phyloP scores from a whole-genome alignment of 2,888 invertebrate species.

The Abrostola tripartita region DNA sequence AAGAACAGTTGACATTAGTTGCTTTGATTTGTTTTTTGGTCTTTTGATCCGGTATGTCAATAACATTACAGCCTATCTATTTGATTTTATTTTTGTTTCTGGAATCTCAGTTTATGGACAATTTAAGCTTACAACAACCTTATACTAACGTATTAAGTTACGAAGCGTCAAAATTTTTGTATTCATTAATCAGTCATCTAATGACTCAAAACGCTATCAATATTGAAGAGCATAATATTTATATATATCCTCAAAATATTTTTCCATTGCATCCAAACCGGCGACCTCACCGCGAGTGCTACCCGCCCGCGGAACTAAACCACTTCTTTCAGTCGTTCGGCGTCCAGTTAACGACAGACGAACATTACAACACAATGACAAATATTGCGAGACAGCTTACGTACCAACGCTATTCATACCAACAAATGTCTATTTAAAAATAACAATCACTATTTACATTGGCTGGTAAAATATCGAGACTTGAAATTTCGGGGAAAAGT shows the following conservation, averaged over 20 bases:
- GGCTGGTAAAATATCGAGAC: conserved; percentile 12
- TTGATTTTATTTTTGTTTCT: too few species aligned
- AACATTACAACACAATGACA: conserved; percentile 74
- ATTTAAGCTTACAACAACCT: too few species aligned
- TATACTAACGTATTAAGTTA: too few species aligned
- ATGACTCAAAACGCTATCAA: neutral
- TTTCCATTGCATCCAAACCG: conserved; percentile 45
- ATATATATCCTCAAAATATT: neutral
- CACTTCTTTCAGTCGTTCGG: conserved; percentile 71
- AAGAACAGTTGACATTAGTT: neutral
- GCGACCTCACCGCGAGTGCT: conserved; percentile 59
- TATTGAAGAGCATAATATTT: neutral
- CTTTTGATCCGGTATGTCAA: neutral
- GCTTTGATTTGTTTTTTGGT: neutral
- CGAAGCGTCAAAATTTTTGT: neutral
- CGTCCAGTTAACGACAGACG: conserved; percentile 65
- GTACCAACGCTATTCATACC: conserved; percentile 43
- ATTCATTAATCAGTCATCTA: neutral
- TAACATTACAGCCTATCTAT: too few species aligned
- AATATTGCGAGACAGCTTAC: conserved; percentile 68
- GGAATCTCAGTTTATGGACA: too few species aligned
- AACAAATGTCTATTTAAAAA: conserved; percentile 39
- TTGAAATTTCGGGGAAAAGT: conserved; percentile 22
- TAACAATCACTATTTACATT: conserved; percentile 30
- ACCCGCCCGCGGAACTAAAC: conserved; percentile 72